Conservation (phyloP, 1,140 invertebrate genomes). For the Microplitis mediator region DNA sequence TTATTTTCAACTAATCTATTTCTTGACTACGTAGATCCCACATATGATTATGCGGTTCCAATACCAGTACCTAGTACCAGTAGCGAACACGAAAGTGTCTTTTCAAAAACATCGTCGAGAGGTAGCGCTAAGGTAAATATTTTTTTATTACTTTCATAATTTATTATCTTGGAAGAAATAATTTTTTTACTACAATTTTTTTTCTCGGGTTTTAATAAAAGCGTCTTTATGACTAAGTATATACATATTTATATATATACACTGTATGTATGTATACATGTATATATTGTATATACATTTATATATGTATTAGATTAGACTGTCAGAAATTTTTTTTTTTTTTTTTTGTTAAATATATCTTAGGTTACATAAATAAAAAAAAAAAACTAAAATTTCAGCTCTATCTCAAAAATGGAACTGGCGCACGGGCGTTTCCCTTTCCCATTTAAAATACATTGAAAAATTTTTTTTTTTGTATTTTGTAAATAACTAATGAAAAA, state of each 20-base stretch:
- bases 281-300: no score
- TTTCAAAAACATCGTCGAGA: conserved; percentile 62
- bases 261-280: no score
- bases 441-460: no score
- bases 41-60: conserved; percentile 64
- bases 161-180: neutral
- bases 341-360: no score
- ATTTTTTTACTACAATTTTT: conserved; percentile 9
- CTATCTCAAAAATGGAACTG: no score
- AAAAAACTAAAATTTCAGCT: no score
- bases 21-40: conserved; percentile 54
- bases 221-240: neutral
- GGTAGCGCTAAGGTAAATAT: conserved; percentile 58
- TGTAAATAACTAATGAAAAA: no score
- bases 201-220: neutral
- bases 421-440: no score
- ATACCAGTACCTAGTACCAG: conserved; percentile 60
- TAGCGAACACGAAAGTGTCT: conserved; percentile 63
- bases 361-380: no score
- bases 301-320: no score
- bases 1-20: conserved; percentile 3
- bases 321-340: no score
- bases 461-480: no score
- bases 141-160: neutral
- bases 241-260: conserved; percentile 1